phyloP scores from a whole-genome alignment of 2,113 vertebrate species.

The human region DNA sequence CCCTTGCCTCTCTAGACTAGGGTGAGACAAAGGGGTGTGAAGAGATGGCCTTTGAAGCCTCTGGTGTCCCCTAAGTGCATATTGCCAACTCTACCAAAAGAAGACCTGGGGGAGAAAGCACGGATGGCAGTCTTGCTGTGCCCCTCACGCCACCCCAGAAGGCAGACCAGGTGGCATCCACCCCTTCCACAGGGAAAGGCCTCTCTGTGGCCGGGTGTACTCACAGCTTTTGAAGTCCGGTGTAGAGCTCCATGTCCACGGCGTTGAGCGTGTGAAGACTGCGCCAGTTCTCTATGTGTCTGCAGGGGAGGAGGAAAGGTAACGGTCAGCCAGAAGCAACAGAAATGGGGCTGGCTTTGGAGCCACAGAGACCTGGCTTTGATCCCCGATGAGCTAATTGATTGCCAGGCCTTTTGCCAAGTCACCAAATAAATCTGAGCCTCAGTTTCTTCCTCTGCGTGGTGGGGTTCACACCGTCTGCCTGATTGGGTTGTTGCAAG shows the following conservation, averaged over 20 bases:
- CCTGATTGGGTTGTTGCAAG: rapidly evolving
- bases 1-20: neutral
- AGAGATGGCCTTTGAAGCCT: no score
- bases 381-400: rapidly evolving
- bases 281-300: conserved; percentile 99
- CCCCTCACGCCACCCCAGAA: neutral
- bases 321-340: rapidly evolving
- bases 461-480: rapidly evolving
- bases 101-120: neutral
- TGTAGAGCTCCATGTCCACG: conserved; percentile 99
- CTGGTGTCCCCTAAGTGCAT: neutral
- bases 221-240: conserved; percentile 97
- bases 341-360: neutral
- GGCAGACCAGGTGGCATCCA: neutral
- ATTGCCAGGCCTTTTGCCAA: neutral
- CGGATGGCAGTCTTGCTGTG: neutral
- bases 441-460: neutral
- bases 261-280: conserved; percentile 94
- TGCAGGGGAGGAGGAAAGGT: conserved; percentile 80
- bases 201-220: conserved; percentile 54
- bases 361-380: neutral
- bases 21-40: rapidly evolving
- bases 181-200: rapidly evolving
- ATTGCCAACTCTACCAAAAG: neutral
- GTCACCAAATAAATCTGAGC: neutral